Percentiles rank a stretch among this genome's conserved stretches.
phyloP scores from a whole-genome alignment of 2,888 invertebrate genomes.

The Plagodis dolabraria region DNA sequence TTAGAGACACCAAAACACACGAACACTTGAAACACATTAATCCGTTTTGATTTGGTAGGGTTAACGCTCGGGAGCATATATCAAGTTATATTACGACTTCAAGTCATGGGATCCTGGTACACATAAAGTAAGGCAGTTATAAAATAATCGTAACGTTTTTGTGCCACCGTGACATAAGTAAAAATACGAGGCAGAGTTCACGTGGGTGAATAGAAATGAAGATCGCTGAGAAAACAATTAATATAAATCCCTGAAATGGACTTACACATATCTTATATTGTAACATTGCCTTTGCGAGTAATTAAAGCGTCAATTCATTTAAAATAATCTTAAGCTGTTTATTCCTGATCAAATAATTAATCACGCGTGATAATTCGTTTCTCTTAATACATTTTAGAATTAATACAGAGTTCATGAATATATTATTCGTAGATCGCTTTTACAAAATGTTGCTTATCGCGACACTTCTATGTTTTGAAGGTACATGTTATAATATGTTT shows the following conservation, averaged over 20 bases:
- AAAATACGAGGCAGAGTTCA: constrained; percentile 50
- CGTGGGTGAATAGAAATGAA: constrained; percentile 60
- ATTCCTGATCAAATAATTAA: constrained; percentile 23
- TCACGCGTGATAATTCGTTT: constrained; percentile 14
- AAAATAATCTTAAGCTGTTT: constrained; percentile 28
- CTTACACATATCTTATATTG: constrained; percentile 9
- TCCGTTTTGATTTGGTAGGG: constrained; percentile 74
- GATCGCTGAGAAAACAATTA: constrained; percentile 53
- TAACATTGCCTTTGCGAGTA: constrained; percentile 12
- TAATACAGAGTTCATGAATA: constrained; percentile 8
- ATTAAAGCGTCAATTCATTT: constrained; percentile 29
- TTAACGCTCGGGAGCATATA: constrained; percentile 65
- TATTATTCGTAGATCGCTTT: no score
- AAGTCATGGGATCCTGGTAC: constrained; percentile 60
- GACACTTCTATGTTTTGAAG: no score
- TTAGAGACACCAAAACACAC: constrained; percentile 79
- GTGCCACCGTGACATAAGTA: constrained; percentile 53
- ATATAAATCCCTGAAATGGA: constrained; percentile 42
- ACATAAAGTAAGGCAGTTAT: constrained; percentile 54
- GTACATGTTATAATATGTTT: no score
- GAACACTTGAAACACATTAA: constrained; percentile 78
- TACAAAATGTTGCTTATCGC: no score
- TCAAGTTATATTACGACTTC: constrained; percentile 54
- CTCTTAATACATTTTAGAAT: constrained; percentile 18
- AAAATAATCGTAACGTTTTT: constrained; percentile 60